Evolutionary conservation across 1,140 invertebrate species (phyloP).

Genomic region (Sarcophaga bullata): DNA sequence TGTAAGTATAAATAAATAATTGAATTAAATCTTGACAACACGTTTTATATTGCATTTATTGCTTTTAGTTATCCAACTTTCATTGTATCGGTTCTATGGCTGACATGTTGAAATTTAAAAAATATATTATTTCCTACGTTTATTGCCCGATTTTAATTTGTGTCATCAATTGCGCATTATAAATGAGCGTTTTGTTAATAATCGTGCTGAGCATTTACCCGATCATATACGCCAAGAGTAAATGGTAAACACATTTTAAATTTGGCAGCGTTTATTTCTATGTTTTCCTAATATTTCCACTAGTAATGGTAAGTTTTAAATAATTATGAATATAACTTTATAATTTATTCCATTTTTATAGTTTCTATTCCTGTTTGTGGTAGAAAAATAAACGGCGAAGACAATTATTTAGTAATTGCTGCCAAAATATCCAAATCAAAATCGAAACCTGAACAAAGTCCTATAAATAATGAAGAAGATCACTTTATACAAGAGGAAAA

Average conservation of each 20-base stretch:
- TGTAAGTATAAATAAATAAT: slow-evolving; percentile 47
- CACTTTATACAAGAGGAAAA: slow-evolving; percentile 45
- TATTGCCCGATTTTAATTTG: slow-evolving; percentile 62
- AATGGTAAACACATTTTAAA: slow-evolving; percentile 26
- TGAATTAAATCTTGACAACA: slow-evolving; percentile 14
- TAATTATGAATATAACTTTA: not conserved
- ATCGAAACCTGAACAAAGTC: not conserved
- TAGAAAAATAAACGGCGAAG: slow-evolving; percentile 57
- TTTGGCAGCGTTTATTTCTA: slow-evolving; percentile 51
- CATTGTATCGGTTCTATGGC: slow-evolving; percentile 55
- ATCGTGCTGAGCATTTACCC: slow-evolving; percentile 26
- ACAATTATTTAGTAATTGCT: slow-evolving; percentile 42
- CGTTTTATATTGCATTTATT: not conserved
- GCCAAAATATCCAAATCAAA: slow-evolving; percentile 35
- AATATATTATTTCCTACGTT: slow-evolving; percentile 52
- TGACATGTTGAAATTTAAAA: slow-evolving; percentile 56
- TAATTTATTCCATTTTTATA: slow-evolving; percentile 37
- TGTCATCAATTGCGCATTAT: slow-evolving; percentile 61
- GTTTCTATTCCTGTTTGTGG: slow-evolving; percentile 53
- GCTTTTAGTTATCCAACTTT: slow-evolving; percentile 56
- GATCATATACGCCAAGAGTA: slow-evolving; percentile 6
- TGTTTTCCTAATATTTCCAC: slow-evolving; percentile 46
- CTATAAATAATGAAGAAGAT: slow-evolving; percentile 26
- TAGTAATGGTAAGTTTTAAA: slow-evolving; percentile 42
- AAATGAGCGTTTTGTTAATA: slow-evolving; percentile 58